Evolutionary conservation across 1,140 invertebrate species (phyloP), one percentile per base, ranked within the genome.

Genomic region (Drosophila novamexicana): DNA sequence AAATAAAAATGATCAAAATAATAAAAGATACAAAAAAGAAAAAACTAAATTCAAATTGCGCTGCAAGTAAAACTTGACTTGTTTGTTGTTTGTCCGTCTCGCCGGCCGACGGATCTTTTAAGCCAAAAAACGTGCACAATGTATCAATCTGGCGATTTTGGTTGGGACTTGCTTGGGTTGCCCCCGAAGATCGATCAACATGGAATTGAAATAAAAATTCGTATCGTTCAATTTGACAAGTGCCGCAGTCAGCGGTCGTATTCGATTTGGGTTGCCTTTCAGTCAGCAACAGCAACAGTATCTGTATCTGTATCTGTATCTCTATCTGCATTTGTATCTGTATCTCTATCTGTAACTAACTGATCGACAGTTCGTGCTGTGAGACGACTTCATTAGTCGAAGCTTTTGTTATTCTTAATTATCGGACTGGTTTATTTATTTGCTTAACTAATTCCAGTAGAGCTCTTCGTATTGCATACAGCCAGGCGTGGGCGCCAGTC

Each of bases 71-170:
- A 84, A 32, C 54, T 47, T 62, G 52, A 36, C 71, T 59, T 59
- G 40, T 49, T 5, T 53, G 32, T 49, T 68, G 65, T 75, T 44
- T 57, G 58, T 45, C 42, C 37, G 57, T 61, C 59, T 49, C 47
- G 8, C 40, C 40, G 14, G 8, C 10, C 29, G 54, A 62, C 70
- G 49, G 49, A 45, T 45, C 42, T 50, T 86, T 45, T 59, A 89
- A 89, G 84, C 85, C 85, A 81, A 90, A 88, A 89, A 89, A 89
- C 85, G 85, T 89, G 85, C 86, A 81, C 83, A 89, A 89, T 90
- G 86, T 90, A 90, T 90, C 85, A 90, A 81, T 90, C 81, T 79
- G 85, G 85, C 85, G 85, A 89, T 89, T 90, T 88, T 53, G 7
- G 44, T 45, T 54, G 57, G 3, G 22, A 42, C n/a, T 42, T 14